Evolutionary conservation across 2,113 vertebrate genomes (phyloP), one percentile per base, ranked within the genome.

Genomic region (Willisornis vidua): DNA sequence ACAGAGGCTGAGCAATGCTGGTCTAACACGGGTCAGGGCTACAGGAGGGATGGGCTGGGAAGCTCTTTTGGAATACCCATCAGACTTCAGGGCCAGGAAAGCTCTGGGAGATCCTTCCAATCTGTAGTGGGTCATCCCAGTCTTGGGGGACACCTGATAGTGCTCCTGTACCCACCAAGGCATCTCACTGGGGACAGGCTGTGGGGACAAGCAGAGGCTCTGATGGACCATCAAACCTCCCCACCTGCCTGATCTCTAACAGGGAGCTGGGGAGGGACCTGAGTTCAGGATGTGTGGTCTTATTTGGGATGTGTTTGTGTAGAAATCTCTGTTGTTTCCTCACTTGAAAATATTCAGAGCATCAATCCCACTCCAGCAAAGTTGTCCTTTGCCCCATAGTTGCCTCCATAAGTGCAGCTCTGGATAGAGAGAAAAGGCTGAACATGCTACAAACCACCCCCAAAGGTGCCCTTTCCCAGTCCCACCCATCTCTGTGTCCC

Each of bases 1-100:
- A 0, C 37, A 10, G 0, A 3, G 23, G 28, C 51, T 63, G 62
- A 28, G 48, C 3, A 4, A 14, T 0, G 1, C 33, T 65, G 61
- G 26, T 29, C 72, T 72, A 19, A 18, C 16, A 7, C 45, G 19
- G n/a, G 49, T 45, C 52, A 54, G 41, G 25, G 55, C 19, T 46
- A n/a, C 29, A 59, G n/a, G 37, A 65, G 29, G 7, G 45, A 25
- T 46, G 48, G 8, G 6, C 52, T 39, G 39, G 16, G 24, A 14
- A 61, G 1, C 11, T 48, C 45, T 41, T 19, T 59, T 9, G 2
- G 18, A 37, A 37, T 37, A 43, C 1, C 4, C 3, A 8, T 63
- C 8, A 7, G 4, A 10, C 7, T 5, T 8, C 25, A 51, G 13
- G 25, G 37, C 39, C 80, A 51, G 18, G 7, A 52, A 72, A 45